These are phyloP conservation scores for Diplazon laetatorius DNA, from an alignment of 2,888 invertebrate genomes.

Conservation along the genomic window DNA sequence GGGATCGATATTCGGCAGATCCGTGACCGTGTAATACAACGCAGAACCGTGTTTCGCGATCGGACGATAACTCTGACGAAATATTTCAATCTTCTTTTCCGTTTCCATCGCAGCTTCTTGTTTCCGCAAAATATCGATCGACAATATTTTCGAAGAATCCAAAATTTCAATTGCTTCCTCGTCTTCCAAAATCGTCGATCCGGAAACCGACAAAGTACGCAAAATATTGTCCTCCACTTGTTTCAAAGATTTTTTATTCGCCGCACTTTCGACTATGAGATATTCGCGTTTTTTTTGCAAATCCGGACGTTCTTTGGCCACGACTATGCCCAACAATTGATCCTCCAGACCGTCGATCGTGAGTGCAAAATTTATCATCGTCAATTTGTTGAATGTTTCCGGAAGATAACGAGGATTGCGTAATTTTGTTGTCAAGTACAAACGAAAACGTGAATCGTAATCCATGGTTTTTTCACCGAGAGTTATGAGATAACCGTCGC, in stretches of 20 bases:
- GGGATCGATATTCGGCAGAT: constrained; percentile 92
- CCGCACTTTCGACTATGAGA: constrained; percentile 90
- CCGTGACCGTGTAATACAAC: constrained; percentile 92
- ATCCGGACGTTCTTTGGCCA: constrained; percentile 93
- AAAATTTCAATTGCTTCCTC: constrained; percentile 94
- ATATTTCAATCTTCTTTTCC: constrained; percentile 90
- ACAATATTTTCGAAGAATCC: constrained; percentile 92
- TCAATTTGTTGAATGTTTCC: constrained; percentile 92
- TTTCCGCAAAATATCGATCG: constrained; percentile 92
- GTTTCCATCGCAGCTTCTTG: constrained; percentile 91
- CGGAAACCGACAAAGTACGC: constrained; percentile 90
- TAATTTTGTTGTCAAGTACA: constrained; percentile 92
- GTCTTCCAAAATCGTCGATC: constrained; percentile 95
- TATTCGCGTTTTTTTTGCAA: constrained; percentile 91
- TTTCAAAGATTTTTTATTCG: constrained; percentile 91
- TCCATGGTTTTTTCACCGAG: constrained; percentile 91
- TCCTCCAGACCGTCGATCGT: constrained; percentile 93
- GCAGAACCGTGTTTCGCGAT: constrained; percentile 92
- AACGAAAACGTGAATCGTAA: constrained; percentile 88
- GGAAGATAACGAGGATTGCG: constrained; percentile 94
- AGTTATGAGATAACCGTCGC: constrained; percentile 89
- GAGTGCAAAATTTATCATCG: constrained; percentile 92
- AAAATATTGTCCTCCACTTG: constrained; percentile 94
- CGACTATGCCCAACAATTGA: constrained; percentile 92
- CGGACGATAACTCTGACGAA: constrained; percentile 89